Base-by-base conservation (phyloP, 2,888 invertebrate genomes). In the Lycophotia porphyrea region DNA sequence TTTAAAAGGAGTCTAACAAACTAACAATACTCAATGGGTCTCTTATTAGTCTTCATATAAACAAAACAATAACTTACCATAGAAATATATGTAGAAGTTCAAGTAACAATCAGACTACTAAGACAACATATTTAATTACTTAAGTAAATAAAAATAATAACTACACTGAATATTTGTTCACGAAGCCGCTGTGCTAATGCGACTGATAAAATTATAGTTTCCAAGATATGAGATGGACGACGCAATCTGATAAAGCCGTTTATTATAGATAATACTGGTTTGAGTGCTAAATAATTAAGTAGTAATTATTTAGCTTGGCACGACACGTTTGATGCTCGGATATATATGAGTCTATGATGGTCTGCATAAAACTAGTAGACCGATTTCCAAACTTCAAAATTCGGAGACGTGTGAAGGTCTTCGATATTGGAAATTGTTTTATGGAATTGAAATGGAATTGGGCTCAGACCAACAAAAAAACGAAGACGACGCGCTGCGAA, bases 121-220 rank as follows among this genome's bases (percentile, higher is more conserved):
- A 42, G 7, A 5, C 21, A 61, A 49, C 11, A 9, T 0, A 31
- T 21, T 31, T 5, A 71, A 18, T 31, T 5, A 71, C 3, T n/a
- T 36, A 58, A 4, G 24, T 44, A 39, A 70, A 58, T 31, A 11
- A 34, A 47, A 42, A 44, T 47, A 24, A 1, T 5, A 36, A 58
- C 18, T 9, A 24, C 36, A 60, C 44, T 42, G 27, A 9, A 31
- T 61, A 52, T 63, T 24, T 36, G 49, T 15, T 34, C 15, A 39
- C 27, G 0, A n/a, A 34, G 7, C 9, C 18, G 31, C 5, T 24
- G 8, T 21, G 52, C n/a, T 5, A 39, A 36, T 5, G 74, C 5
- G 5, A 47, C 27, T 44, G 75, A 74, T 75, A 74, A 73, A 36
- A 44, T 44, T 13, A 36, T 39, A 58, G n/a, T 36, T 44, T 55